phyloP scores from a whole-genome alignment of 2,113 vertebrate genomes.

The Seriola rivoliana region DNA sequence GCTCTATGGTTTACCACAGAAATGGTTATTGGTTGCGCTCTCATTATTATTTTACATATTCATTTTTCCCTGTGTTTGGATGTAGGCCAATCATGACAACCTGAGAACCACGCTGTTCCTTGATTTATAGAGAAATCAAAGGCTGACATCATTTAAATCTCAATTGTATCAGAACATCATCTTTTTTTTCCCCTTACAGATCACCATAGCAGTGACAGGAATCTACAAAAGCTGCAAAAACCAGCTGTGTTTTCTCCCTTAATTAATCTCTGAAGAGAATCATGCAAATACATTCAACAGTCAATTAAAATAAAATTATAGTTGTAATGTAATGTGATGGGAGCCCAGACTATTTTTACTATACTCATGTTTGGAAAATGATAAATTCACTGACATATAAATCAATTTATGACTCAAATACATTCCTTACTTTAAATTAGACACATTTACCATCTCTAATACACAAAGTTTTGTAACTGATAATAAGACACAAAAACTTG shows the following conservation, averaged over 20 bases:
- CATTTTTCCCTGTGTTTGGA: too few relatives aligned
- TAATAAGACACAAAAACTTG: background rate
- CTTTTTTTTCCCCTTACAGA: background rate
- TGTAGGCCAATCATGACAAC: background rate
- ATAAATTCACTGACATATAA: background rate
- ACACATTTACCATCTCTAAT: too few relatives aligned
- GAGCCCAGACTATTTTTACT: background rate
- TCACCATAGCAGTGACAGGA: background rate
- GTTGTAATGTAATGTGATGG: background rate
- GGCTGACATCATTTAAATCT: background rate
- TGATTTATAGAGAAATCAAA: background rate
- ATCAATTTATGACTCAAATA: background rate
- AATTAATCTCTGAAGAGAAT: background rate
- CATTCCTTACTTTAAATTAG: background rate
- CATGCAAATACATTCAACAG: background rate
- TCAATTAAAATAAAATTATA: background rate
- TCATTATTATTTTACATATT: background rate
- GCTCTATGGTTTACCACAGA: background rate
- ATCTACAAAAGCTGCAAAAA: background rate
- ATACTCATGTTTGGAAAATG: background rate
- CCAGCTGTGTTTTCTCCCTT: background rate
- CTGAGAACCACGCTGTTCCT: background rate
- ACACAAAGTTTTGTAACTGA: background rate
- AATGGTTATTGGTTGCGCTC: background rate
- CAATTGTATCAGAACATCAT: background rate